Evolutionary conservation across 2,113 vertebrate species (phyloP).

Genomic region (Campylorhamphus procurvoides): DNA sequence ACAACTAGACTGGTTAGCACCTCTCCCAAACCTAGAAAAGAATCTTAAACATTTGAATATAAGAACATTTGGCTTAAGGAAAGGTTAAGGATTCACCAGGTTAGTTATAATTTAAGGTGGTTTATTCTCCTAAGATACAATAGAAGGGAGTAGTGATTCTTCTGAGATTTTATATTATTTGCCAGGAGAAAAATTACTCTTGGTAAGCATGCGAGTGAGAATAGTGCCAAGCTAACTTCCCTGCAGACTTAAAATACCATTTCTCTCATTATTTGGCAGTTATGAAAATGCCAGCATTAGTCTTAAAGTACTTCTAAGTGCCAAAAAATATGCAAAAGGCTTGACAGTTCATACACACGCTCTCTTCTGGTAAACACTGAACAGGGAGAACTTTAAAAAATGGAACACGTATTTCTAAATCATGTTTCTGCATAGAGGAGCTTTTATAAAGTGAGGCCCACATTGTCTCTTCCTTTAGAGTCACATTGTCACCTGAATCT

Average conservation of each 20-base stretch:
- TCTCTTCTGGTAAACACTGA: constrained; percentile 9
- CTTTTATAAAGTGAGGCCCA: background rate
- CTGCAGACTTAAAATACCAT: background rate
- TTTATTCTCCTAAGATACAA: background rate
- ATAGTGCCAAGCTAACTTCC: background rate
- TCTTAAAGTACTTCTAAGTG: constrained; percentile 4
- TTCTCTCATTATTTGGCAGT: constrained; percentile 5
- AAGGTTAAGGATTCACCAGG: background rate
- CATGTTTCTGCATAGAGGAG: background rate
- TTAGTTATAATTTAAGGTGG: background rate
- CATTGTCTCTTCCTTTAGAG: background rate
- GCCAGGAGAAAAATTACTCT: background rate
- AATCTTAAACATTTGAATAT: background rate
- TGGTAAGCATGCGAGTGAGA: background rate
- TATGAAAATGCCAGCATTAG: background rate
- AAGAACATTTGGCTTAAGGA: background rate
- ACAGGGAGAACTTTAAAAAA: background rate
- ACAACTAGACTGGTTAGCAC: background rate
- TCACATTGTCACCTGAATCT: background rate
- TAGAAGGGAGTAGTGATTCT: background rate
- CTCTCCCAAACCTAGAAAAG: background rate
- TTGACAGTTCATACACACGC: background rate
- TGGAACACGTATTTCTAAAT: background rate
- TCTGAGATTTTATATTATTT: background rate
- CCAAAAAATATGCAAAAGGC: background rate